A percentile compares a stretch with the other conserved stretches of the same genome.
phyloP scores from a whole-genome alignment of 2,113 vertebrate species.

The Mohoua ochrocephala region DNA sequence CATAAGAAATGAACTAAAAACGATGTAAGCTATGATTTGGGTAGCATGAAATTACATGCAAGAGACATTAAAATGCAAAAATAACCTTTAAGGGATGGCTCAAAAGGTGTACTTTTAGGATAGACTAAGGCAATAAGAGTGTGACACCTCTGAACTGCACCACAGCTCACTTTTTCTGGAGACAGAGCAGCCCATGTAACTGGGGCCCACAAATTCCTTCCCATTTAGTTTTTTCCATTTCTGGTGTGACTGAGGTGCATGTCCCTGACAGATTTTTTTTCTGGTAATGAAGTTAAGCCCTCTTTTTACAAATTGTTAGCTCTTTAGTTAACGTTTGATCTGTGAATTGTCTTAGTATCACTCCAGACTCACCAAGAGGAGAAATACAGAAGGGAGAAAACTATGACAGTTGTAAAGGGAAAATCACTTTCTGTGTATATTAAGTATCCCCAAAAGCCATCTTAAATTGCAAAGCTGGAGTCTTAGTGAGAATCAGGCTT shows the following conservation, averaged over 20 bases:
- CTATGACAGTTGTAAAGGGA: neutral
- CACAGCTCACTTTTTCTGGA: neutral
- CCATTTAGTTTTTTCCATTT: neutral
- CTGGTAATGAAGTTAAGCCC: neutral
- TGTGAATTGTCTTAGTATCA: neutral
- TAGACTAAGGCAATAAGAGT: neutral
- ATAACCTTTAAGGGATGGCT: neutral
- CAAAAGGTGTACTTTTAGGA: neutral
- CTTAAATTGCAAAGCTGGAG: neutral
- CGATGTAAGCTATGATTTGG: neutral
- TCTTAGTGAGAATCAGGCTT: neutral
- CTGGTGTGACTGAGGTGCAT: neutral
- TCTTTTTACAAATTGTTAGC: neutral
- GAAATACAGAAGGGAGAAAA: neutral
- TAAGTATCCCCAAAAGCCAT: neutral
- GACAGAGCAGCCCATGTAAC: neutral
- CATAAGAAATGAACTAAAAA: neutral
- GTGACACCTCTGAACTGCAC: neutral
- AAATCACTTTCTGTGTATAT: neutral
- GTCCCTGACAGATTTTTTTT: neutral
- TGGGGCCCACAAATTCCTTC: neutral
- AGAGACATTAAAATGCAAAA: neutral
- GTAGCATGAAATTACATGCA: neutral
- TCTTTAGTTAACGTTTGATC: neutral
- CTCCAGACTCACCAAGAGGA: neutral